These are phyloP conservation scores for Hypomecis atomaria DNA, from an alignment of 2,888 invertebrate species.

Conservation along the genomic window DNA sequence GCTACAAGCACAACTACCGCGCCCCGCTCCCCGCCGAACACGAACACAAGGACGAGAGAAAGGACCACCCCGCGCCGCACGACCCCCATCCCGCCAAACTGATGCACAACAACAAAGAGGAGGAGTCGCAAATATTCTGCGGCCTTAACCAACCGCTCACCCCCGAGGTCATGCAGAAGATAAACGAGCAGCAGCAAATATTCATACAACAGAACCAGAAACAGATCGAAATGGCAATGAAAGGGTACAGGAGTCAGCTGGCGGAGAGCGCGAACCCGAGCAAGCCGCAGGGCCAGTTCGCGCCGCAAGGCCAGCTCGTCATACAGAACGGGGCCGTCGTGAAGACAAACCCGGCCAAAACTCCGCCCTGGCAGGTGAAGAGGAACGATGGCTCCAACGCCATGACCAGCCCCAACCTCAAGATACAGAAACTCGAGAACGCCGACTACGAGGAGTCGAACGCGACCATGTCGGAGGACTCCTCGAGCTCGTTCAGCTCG, in stretches of 20 bases:
- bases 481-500: constrained; percentile 63
- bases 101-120: constrained; percentile 58
- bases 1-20: constrained; percentile 68
- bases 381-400: constrained; percentile 62
- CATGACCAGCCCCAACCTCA: constrained; percentile 68
- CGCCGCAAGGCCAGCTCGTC: constrained; percentile 73
- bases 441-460: constrained; percentile 70
- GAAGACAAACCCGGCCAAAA: constrained; percentile 80
- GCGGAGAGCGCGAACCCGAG: constrained; percentile 65
- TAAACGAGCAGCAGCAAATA: constrained; percentile 84
- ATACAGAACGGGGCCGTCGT: constrained; percentile 80
- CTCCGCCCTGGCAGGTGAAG: constrained; percentile 86
- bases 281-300: constrained; percentile 65
- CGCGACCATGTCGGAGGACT: constrained; percentile 70
- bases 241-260: constrained; percentile 73
- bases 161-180: constrained; percentile 83
- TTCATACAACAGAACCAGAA: constrained; percentile 84
- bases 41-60: constrained; percentile 68
- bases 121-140: constrained; percentile 77
- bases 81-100: constrained; percentile 55
- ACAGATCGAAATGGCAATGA: constrained; percentile 82
- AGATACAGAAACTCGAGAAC: constrained; percentile 67
- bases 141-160: constrained; percentile 78
- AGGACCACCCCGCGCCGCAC: constrained; percentile 54
- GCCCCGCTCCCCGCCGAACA: constrained; percentile 55